Evolutionary conservation across 2,113 vertebrate species (phyloP), one percentile per base, ranked within the genome.

Genomic region (Sigmodon hispidus): DNA sequence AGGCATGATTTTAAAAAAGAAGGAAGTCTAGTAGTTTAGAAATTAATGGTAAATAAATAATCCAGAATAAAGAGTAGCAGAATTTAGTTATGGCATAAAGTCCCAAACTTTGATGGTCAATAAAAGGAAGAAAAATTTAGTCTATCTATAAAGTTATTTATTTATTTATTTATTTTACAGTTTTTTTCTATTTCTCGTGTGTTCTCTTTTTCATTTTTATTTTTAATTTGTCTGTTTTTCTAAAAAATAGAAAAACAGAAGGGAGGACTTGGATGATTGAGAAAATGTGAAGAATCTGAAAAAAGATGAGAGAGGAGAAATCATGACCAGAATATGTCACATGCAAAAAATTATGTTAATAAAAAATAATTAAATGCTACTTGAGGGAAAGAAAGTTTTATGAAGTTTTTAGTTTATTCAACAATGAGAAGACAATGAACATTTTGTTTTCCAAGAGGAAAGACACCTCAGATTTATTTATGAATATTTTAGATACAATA

Each of bases 381-480:
- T 22, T 76, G 52, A 85, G 11, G 31, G 19, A 8, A 77, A 43
- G 36, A 7, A 15, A 26, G 1, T 2, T 90, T 84, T n/a, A 57
- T 57, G 45, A 90, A 55, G 21, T 0, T 34, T 55, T 72, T 80
- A 69, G 26, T 86, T 65, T 79, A 10, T 59, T 90, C 70, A 45
- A 43, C 63, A n/a, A 72, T 26, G 13, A 11, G 0, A 61, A 12
- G 50, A 11, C 45, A 72, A 69, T 57, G 3, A 84, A 1, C 61
- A 87, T n/a, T 73, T 89, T 77, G 19, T 70, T 94, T 96, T 93
- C 26, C 22, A 73, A 87, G 89, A 8, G 15, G n/a, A 67, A 92
- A 65, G 11, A 65, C 79, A 1, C 22, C 67, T 89, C 57, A 72
- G 52, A 89, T 87, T 83, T n/a, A 57, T 85, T 96, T 94, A 80